Percentiles rank a stretch among this genome's conserved stretches.
phyloP scores from a whole-genome alignment of 92 coral and sea anemone species.

The Porites divaricata region DNA sequence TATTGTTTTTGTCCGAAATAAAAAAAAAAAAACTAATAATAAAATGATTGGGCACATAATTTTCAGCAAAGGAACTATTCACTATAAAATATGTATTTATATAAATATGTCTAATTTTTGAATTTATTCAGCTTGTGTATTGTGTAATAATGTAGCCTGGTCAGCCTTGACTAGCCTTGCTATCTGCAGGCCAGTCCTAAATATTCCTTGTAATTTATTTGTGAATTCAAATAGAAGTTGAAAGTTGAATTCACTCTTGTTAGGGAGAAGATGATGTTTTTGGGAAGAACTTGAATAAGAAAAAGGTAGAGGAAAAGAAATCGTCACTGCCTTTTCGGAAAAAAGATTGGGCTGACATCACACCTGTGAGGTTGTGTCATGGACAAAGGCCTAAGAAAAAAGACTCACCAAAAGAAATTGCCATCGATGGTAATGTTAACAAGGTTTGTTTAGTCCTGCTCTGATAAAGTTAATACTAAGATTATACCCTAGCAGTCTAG shows the following conservation, averaged over 20 bases:
- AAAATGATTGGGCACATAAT: no score
- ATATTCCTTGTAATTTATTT: neutral
- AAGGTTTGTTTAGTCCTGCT: constrained; percentile 18
- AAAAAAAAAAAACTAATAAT: no score
- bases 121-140: no score
- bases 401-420: neutral
- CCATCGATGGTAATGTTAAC: neutral
- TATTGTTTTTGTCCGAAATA: no score
- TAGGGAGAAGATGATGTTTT: constrained; percentile 76
- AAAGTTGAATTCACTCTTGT: neutral
- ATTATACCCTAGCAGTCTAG: neutral
- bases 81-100: no score
- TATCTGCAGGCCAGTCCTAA: no score
- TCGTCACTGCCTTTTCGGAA: constrained; percentile 66
- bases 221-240: neutral
- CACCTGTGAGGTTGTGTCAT: constrained; percentile 89
- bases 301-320: constrained; percentile 33
- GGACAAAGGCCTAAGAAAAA: constrained; percentile 81
- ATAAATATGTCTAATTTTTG: no score
- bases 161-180: no score
- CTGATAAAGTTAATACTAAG: neutral
- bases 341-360: constrained; percentile 77
- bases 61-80: no score
- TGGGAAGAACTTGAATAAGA: constrained; percentile 86
- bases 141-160: no score